A percentile compares a stretch with the other conserved stretches of the same genome.
Evolutionary conservation across 2,797 vertebrate species (phyloP).

Genomic region (Enteromius argenteus): DNA sequence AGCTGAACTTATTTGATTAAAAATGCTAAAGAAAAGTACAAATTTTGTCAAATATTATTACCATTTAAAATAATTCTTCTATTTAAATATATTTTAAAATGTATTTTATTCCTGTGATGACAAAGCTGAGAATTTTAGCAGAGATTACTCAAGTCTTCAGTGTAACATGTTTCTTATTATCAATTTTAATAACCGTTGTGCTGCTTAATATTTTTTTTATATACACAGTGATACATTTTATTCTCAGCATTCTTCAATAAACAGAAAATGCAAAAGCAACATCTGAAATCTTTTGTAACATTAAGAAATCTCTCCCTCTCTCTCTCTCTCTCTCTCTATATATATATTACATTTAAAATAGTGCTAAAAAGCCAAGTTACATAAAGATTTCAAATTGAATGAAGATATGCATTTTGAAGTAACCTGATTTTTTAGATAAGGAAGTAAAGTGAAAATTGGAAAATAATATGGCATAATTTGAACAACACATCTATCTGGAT

Average conservation of each 20-base stretch:
- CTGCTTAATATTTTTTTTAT: neutral
- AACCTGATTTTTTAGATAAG: neutral
- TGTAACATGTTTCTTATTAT: neutral
- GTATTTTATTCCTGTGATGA: neutral
- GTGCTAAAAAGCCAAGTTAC: neutral
- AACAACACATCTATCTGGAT: slow-evolving; percentile 13
- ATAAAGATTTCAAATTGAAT: neutral
- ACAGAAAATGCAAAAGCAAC: neutral
- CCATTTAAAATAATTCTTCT: neutral
- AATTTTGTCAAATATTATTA: neutral
- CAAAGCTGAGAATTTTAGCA: too few species aligned
- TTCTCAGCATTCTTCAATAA: neutral
- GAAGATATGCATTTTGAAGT: neutral
- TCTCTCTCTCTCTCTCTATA: neutral
- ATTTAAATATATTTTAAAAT: neutral
- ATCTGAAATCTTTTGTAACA: neutral
- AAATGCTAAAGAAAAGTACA: neutral
- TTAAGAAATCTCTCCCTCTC: neutral
- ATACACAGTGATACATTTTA: neutral
- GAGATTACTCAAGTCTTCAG: neutral
- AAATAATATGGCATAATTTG: neutral
- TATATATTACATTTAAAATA: neutral
- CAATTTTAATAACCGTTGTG: neutral
- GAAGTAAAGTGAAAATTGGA: neutral
- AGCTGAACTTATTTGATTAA: neutral